A percentile compares a stretch with the other conserved stretches of the same genome.
Conservation (phyloP, 2,888 invertebrate genomes). For the Zootermopsis nevadensis region DNA sequence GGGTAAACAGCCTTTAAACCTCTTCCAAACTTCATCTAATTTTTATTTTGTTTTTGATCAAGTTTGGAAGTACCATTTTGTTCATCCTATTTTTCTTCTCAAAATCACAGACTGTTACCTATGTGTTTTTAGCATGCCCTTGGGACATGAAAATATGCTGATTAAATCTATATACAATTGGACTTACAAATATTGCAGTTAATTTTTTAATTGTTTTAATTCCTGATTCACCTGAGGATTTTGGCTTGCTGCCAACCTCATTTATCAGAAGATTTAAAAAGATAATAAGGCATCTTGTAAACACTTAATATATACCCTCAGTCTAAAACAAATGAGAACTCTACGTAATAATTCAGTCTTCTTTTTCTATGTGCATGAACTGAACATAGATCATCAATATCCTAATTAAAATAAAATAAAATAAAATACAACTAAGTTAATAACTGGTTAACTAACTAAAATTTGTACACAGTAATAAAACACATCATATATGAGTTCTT, state of each 20-base stretch:
- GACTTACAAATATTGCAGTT: constrained; percentile 37
- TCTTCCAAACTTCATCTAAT: constrained; percentile 36
- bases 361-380: constrained; percentile 43
- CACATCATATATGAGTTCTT: constrained; percentile 47
- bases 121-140: constrained; percentile 43
- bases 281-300: constrained; percentile 47
- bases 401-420: constrained; percentile 45
- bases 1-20: constrained; percentile 30
- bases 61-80: constrained; percentile 33
- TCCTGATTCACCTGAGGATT: constrained; percentile 4
- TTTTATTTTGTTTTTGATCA: not conserved
- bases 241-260: constrained; percentile 25
- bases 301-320: constrained; percentile 45
- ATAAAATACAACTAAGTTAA: constrained; percentile 47
- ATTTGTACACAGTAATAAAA: constrained; percentile 50
- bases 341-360: constrained; percentile 47
- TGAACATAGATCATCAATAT: constrained; percentile 43
- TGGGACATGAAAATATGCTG: constrained; percentile 44
- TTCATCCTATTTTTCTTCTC: constrained; percentile 17
- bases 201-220: constrained; percentile 18
- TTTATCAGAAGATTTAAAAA: constrained; percentile 26
- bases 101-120: constrained; percentile 46
- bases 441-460: constrained; percentile 50
- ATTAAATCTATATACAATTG: constrained; percentile 41
- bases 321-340: constrained; percentile 46